Evolutionary conservation across 2,797 vertebrate genomes (phyloP), one percentile per base, ranked within the genome.

Genomic region (Brachymystax lenok): DNA sequence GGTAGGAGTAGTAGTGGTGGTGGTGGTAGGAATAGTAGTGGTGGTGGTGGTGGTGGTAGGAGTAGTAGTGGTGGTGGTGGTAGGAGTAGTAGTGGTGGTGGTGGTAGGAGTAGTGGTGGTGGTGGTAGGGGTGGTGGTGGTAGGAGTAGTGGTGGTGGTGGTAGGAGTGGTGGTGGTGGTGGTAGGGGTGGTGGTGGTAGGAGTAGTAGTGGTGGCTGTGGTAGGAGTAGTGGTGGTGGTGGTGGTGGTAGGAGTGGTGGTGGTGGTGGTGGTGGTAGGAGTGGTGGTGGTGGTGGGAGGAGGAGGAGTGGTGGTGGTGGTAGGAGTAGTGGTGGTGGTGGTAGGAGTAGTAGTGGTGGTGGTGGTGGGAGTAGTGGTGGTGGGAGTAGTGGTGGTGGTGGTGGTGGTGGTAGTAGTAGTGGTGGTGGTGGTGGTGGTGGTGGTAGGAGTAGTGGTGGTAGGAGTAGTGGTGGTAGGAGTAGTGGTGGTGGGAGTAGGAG

Each of bases 231-330:
- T 8, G 8, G 7, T 2, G 2, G 7, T 40, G 8, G 7, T 2
- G 2, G 35, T 0, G 4, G 5, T 5, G 5, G 0, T 1, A 51
- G 12, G 4, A 16, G 1, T n/a, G 0, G 10, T n/a, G 4, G 3
- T 6, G 4, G 2, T n/a, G 19, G 14, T 5, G n/a, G 1, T 1
- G 1, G 5, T 56, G 6, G 5, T 19, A 6, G 4, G 0, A 12
- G 5, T 35, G 14, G 2, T 51, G 14, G 2, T 6, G 4, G 16
- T 6, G 3, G 4, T 19, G 19, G n/a, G n/a, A n/a, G n/a, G n/a
- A n/a, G 0, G 0, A 19, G 5, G 0, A 19, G 3, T 19, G 5
- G 17, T 1, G 19, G 16, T 12, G 2, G 5, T 5, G 5, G 3
- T 0, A 56, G 4, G 6, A 51, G 8, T 14, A 51, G 2, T 54